A percentile compares a stretch with the other conserved stretches of the same genome.
These are phyloP conservation scores for Drosophila limbata DNA, from an alignment of 2,888 invertebrate genomes.

Conservation along the genomic window DNA sequence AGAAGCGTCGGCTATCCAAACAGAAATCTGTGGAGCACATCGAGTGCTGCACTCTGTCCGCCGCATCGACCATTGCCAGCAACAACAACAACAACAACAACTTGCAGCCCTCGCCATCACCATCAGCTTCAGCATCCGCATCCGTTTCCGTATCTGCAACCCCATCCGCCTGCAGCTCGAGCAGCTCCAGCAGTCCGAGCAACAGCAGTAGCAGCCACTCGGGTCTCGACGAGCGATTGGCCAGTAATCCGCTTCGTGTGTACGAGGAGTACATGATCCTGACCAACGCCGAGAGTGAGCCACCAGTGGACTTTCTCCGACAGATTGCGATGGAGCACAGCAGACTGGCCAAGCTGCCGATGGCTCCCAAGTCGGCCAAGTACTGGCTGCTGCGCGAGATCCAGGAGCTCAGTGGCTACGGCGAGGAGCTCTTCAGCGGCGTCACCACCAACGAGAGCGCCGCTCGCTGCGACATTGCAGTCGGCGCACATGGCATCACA, in stretches of 20 bases:
- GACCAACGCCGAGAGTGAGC: slow-evolving; percentile 64
- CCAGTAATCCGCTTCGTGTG: slow-evolving; percentile 78
- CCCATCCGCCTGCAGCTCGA: slow-evolving; percentile 41
- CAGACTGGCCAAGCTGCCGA: slow-evolving; percentile 86
- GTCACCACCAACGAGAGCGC: slow-evolving; percentile 85
- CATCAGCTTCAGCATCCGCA: slow-evolving; percentile 46
- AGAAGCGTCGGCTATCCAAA: slow-evolving; percentile 84
- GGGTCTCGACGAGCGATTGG: slow-evolving; percentile 66
- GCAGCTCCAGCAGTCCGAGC: slow-evolving; percentile 59
- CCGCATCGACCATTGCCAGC: slow-evolving; percentile 5
- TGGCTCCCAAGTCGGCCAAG: slow-evolving; percentile 92
- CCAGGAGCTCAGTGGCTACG: slow-evolving; percentile 91
- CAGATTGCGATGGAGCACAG: slow-evolving; percentile 84
- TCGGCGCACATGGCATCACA: slow-evolving; percentile 93
- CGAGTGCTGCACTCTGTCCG: slow-evolving; percentile 53
- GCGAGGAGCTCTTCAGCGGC: slow-evolving; percentile 92
- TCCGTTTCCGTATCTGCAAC: slow-evolving; percentile 43
- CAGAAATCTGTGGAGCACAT: slow-evolving; percentile 85
- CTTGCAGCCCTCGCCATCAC: slow-evolving; percentile 37
- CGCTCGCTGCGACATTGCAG: slow-evolving; percentile 88
- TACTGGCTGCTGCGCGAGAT: slow-evolving; percentile 94
- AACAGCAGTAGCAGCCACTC: slow-evolving; percentile 65
- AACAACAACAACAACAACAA: slow-evolving; percentile 20
- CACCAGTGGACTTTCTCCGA: slow-evolving; percentile 82
- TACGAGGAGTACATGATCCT: slow-evolving; percentile 83